Evolutionary conservation across 2,888 invertebrate genomes (phyloP), one percentile per base, ranked within the genome.

Genomic region (Caenorhabditis macrosperma): DNA sequence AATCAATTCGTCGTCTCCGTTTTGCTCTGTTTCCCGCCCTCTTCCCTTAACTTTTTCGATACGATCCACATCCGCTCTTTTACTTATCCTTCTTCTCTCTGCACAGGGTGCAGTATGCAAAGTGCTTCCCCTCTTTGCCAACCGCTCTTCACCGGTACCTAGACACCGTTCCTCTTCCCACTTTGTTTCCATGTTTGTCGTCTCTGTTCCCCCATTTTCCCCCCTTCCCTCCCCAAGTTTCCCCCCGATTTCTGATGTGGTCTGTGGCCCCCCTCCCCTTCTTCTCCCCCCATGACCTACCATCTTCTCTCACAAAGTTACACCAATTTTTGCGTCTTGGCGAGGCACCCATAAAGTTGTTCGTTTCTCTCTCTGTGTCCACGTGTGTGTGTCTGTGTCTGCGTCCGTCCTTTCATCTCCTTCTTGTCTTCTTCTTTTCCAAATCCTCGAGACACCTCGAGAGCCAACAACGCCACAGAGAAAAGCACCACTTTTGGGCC

Each of bases 341-440:
- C 68, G 59, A 68, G 59, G 68, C 68, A 68, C 71, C 71, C 71
- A 71, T 71, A 71, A 71, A 71, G 54, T 61, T 61, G 71, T 71
- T 44, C 44, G 52, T 69, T 60, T 69, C 22, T 60, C 52, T 69
- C 60, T n/a, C n/a, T n/a, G n/a, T 71, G 28, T 59, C 38, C 24
- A 17, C 52, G 60, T 69, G 22, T 69, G 30, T 50, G 28, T 55
- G 55, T 55, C 33, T 59, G 24, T 59, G 33, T 26, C 24, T 41
- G 28, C 46, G 41, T 22, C 22, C 28, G 15, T 26, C 15, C n/a
- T n/a, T n/a, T n/a, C n/a, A n/a, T n/a, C n/a, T n/a, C n/a, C 38
- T 2, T 38, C 52, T 30, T 33, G 26, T 54, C 30, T 50, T n/a
- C 30, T 24, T 20, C 33, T 26, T 24, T 33, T n/a, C 17, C 30